Conservation (phyloP, 2,888 invertebrate species). For the Dasysyrphus albostriatus region DNA sequence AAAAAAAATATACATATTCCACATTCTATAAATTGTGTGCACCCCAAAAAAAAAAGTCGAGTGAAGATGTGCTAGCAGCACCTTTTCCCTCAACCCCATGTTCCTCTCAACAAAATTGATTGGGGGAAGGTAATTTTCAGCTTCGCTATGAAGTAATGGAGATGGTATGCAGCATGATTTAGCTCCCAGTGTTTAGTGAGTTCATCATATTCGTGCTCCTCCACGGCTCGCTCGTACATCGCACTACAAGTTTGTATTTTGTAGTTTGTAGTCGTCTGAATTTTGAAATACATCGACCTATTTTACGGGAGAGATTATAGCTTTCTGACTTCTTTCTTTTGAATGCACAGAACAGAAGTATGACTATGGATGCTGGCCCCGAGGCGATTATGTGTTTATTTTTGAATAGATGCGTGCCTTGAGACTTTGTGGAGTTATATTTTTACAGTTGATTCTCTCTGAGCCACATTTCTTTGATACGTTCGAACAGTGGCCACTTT, state of each 20-base stretch:
- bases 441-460: slow-evolving; percentile 13
- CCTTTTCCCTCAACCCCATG: slow-evolving; percentile 4
- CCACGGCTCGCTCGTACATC: neutral
- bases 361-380: slow-evolving; percentile 23
- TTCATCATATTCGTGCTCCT: slow-evolving; percentile 19
- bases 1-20: slow-evolving; percentile 46
- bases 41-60: slow-evolving; percentile 16
- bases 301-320: slow-evolving; percentile 62
- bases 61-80: slow-evolving; percentile 42
- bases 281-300: slow-evolving; percentile 67
- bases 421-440: slow-evolving; percentile 11
- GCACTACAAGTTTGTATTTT: neutral
- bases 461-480: too few relatives aligned
- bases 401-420: slow-evolving; percentile 58
- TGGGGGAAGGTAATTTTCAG: slow-evolving; percentile 44
- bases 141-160: slow-evolving; percentile 66
- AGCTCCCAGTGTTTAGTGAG: slow-evolving; percentile 23
- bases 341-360: slow-evolving; percentile 13
- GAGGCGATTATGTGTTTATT: slow-evolving; percentile 64
- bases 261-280: slow-evolving; percentile 24
- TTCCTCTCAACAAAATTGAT: slow-evolving; percentile 17
- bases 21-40: slow-evolving; percentile 45
- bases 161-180: slow-evolving; percentile 64
- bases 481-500: too few relatives aligned
- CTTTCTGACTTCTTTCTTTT: slow-evolving; percentile 46